These are phyloP conservation scores for Strongylocentrotus purpuratus DNA, from an alignment of 35 echinoderm and acorn worm species.

Conservation along the genomic window DNA sequence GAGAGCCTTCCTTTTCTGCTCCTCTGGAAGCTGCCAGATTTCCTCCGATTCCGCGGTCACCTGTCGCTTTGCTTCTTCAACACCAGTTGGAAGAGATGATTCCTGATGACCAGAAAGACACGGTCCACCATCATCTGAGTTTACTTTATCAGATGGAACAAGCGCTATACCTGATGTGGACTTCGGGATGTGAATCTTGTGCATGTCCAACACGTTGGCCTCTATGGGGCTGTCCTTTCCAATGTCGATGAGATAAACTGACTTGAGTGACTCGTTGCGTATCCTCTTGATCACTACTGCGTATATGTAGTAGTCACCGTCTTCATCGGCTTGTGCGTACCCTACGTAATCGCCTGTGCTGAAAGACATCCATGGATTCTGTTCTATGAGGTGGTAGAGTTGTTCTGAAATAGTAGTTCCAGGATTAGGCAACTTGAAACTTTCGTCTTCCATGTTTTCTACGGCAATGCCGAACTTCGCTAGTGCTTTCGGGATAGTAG, in stretches of 20 bases:
- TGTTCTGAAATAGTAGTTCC: constrained; percentile 38
- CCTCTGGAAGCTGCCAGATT: constrained; percentile 39
- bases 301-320: background rate
- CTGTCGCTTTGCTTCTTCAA: constrained; percentile 18
- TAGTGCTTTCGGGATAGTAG: background rate
- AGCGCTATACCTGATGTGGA: background rate
- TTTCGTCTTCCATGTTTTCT: background rate
- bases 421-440: background rate
- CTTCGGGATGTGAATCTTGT: constrained; percentile 57
- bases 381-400: constrained; percentile 57
- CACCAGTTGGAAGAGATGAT: constrained; percentile 12
- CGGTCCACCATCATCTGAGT: background rate
- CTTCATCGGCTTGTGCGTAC: constrained; percentile 8
- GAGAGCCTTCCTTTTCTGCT: constrained; percentile 39
- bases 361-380: constrained; percentile 48
- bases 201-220: constrained; percentile 42
- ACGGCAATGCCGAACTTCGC: background rate
- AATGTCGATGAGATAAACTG: constrained; percentile 34
- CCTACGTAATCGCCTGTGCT: constrained; percentile 41
- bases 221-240: constrained; percentile 32
- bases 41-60: constrained; percentile 36
- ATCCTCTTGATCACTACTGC: background rate
- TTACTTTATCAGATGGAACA: background rate
- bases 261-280: background rate
- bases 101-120: background rate